Percentiles rank a stretch among this genome's conserved stretches.
These are phyloP conservation scores for Phaonia tiefii DNA, from an alignment of 2,888 invertebrate species.

Conservation along the genomic window DNA sequence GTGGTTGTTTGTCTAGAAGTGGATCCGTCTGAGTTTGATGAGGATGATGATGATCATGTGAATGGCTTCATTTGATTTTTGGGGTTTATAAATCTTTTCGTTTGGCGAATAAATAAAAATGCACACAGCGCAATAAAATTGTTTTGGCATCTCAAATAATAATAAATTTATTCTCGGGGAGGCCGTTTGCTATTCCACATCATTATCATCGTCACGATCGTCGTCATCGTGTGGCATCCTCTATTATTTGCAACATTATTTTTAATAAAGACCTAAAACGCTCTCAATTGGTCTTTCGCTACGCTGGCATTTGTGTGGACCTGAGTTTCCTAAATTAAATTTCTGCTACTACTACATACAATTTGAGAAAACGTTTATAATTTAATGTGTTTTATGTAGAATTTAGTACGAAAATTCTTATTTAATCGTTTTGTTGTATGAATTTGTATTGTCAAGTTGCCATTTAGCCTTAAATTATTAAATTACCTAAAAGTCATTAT, in stretches of 20 bases:
- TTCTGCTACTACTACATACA: not conserved
- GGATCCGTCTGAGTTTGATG: slow-evolving; percentile 16
- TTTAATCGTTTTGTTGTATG: slow-evolving; percentile 33
- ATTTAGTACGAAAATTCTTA: not conserved
- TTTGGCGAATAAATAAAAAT: slow-evolving; percentile 59
- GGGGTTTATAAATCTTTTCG: slow-evolving; percentile 53
- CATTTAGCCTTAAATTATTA: slow-evolving; percentile 10
- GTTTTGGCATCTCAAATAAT: slow-evolving; percentile 65
- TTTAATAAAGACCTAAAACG: slow-evolving; percentile 59
- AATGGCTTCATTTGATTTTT: slow-evolving; percentile 48
- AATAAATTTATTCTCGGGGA: slow-evolving; percentile 60
- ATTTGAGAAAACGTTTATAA: not conserved
- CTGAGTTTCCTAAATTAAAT: not conserved
- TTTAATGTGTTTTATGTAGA: too few relatives aligned
- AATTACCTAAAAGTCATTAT: not conserved
- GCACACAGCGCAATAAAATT: slow-evolving; percentile 63
- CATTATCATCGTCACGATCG: slow-evolving; percentile 20
- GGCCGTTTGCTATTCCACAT: slow-evolving; percentile 50
- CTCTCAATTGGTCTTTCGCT: not conserved
- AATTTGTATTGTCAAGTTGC: too few relatives aligned
- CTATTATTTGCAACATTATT: slow-evolving; percentile 60
- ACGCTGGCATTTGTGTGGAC: not conserved
- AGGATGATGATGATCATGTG: slow-evolving; percentile 9
- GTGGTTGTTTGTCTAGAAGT: too few relatives aligned
- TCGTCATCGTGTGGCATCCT: slow-evolving; percentile 24